Evolutionary conservation across 2,888 invertebrate genomes (phyloP), one percentile per base, ranked within the genome.

Genomic region (Dichetophora obliterata): DNA sequence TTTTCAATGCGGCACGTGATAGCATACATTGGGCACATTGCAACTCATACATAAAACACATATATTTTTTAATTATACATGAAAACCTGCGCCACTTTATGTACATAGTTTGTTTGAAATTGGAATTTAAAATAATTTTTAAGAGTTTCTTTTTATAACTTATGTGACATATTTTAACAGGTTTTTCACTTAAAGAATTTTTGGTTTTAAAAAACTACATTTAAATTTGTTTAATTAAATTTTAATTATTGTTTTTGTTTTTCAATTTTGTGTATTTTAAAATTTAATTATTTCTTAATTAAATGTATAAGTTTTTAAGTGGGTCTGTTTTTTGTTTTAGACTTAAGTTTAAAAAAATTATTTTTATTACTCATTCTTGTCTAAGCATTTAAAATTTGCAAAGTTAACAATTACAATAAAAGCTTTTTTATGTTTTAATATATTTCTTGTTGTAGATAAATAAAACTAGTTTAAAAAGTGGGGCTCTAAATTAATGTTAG

Each of bases 241-340:
- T 63, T 48, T 31, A 24, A 52, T 73, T 57, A 74, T 24, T 24
- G 43, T 65, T 34, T 68, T 74, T 75, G 75, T 43, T 69, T 59
- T 48, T 77, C 54, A 74, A 78, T 77, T 79, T 77, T 79, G n/a
- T n/a, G n/a, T n/a, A 77, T 77, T 78, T 78, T 74, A 78, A 68
- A 59, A 75, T 78, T 78, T 76, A 76, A 77, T 79, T 24, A 72
- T 19, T 59, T 31, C 52, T 72, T 73, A n/a, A n/a, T 77, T 24
- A 63, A 74, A 69, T 59, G 24, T 68, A 57, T 59, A 65, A 31
- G 34, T 65, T 34, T 69, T 77, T 50, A 50, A 54, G 37, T 73
- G 59, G 34, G 31, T 74, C 57, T 68, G 37, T 14, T 71, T 76
- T 59, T 3, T 31, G n/a, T 31, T 31, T 61, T 24, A 14, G 57